Conservation (phyloP, 2,888 invertebrate species). For the Neuroscelio doddi region DNA sequence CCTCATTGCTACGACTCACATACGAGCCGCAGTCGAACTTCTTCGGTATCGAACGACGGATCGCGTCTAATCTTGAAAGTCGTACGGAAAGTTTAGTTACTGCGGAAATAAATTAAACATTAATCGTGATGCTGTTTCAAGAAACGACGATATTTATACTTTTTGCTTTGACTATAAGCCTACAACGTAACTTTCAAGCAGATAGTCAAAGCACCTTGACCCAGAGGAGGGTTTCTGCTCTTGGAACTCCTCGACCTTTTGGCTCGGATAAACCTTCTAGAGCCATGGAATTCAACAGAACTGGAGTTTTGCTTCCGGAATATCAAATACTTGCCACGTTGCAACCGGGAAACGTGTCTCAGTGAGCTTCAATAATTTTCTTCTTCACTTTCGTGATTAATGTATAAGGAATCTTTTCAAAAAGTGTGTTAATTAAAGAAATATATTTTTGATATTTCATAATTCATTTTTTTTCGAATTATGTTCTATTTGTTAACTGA, state of each 20-base stretch:
- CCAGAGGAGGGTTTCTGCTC: conserved; percentile 43
- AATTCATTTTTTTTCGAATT: not conserved
- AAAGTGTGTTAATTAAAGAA: too few relatives aligned
- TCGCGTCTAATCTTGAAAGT: conserved; percentile 25
- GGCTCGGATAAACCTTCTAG: conserved; percentile 61
- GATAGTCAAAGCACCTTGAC: conserved; percentile 40
- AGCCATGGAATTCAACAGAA: conserved; percentile 67
- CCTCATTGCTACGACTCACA: conserved; percentile 28
- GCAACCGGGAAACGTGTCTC: conserved; percentile 65
- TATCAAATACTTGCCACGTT: conserved; percentile 68
- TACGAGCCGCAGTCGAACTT: conserved; percentile 60
- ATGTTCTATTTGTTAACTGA: not conserved
- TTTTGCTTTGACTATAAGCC: conserved; percentile 34
- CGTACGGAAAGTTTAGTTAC: conserved; percentile 9
- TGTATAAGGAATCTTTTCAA: too few relatives aligned
- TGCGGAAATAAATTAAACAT: conserved; percentile 19
- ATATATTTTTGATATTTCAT: too few relatives aligned
- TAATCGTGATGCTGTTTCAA: conserved; percentile 34
- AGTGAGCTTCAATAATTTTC: conserved; percentile 58
- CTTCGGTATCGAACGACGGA: conserved; percentile 62
- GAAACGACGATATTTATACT: conserved; percentile 34
- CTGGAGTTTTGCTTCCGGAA: conserved; percentile 68
- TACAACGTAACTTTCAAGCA: conserved; percentile 44
- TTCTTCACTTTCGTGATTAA: too few relatives aligned
- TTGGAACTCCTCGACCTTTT: conserved; percentile 62